A percentile compares a stretch with the other conserved stretches of the same genome.
These are phyloP conservation scores for Pilophorus perplexus DNA, from an alignment of 2,888 invertebrate species.

Conservation along the genomic window DNA sequence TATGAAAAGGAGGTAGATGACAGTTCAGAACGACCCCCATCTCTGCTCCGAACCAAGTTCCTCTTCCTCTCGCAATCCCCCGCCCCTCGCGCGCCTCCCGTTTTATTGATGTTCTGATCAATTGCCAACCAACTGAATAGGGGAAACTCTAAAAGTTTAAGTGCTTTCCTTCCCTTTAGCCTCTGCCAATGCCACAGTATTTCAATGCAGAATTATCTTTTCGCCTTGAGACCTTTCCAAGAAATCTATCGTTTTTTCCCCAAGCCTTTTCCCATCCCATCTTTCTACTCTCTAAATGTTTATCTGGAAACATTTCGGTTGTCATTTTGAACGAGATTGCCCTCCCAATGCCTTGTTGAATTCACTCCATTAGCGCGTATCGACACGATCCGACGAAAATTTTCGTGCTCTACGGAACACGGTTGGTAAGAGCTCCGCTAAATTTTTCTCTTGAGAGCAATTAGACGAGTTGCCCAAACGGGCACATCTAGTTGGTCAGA, in stretches of 20 bases:
- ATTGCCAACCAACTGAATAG: constrained; percentile 37
- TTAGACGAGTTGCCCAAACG: no score
- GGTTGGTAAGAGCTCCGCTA: no score
- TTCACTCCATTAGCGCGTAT: no score
- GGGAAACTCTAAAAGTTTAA: constrained; percentile 41
- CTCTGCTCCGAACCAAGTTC: constrained; percentile 13
- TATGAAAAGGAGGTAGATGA: constrained; percentile 24
- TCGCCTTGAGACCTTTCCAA: constrained; percentile 26
- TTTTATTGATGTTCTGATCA: constrained; percentile 40
- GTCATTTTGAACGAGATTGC: no score
- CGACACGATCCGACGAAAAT: no score
- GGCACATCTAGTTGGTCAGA: no score
- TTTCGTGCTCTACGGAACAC: no score
- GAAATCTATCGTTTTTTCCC: constrained; percentile 12
- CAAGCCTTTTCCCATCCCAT: not conserved
- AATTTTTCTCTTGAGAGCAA: no score
- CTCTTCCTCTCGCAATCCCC: not conserved
- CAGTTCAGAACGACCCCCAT: constrained; percentile 22
- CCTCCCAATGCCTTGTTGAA: no score
- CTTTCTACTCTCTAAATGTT: constrained; percentile 10
- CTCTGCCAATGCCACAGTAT: constrained; percentile 29
- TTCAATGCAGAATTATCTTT: constrained; percentile 33
- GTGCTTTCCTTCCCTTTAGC: constrained; percentile 37
- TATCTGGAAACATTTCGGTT: constrained; percentile 4
- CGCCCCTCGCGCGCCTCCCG: constrained; percentile 2